These are phyloP conservation scores for Cephus runcator DNA, from an alignment of 2,888 invertebrate genomes.

Conservation along the genomic window DNA sequence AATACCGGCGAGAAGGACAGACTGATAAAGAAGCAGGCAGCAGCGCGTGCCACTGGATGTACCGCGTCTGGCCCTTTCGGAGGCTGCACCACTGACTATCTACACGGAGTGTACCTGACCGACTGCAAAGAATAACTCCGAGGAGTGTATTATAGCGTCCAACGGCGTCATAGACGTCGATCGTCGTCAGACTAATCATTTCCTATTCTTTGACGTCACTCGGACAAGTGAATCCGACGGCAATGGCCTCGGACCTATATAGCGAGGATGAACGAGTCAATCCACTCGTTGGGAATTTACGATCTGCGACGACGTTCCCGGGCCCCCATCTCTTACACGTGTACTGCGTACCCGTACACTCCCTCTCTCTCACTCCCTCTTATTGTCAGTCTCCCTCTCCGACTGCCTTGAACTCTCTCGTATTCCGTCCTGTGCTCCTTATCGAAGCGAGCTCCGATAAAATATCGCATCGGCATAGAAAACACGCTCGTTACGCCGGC, in stretches of 20 bases:
- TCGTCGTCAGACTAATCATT: background rate
- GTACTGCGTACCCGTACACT: conserved; percentile 21
- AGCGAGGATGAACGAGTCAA: background rate
- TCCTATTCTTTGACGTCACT: background rate
- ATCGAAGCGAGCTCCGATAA: conserved; percentile 1
- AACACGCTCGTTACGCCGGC: conserved; percentile 34
- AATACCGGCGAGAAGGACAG: background rate
- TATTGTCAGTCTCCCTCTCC: background rate
- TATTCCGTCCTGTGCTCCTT: background rate
- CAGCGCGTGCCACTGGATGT: background rate
- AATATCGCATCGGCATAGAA: conserved; percentile 16
- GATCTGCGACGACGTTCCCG: conserved; percentile 4
- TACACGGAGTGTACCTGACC: background rate
- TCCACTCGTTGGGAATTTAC: background rate
- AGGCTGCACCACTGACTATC: background rate
- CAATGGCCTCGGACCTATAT: background rate
- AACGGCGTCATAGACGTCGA: background rate
- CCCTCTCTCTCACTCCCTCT: background rate
- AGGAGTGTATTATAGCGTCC: background rate
- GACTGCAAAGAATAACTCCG: background rate
- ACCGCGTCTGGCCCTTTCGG: background rate
- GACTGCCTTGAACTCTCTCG: background rate
- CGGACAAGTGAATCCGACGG: conserved; percentile 1
- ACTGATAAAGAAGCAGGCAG: background rate
- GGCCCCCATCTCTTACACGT: conserved; percentile 1